These are phyloP conservation scores for Hippocampus comes DNA, from an alignment of 2,113 vertebrate species.

Conservation along the genomic window DNA sequence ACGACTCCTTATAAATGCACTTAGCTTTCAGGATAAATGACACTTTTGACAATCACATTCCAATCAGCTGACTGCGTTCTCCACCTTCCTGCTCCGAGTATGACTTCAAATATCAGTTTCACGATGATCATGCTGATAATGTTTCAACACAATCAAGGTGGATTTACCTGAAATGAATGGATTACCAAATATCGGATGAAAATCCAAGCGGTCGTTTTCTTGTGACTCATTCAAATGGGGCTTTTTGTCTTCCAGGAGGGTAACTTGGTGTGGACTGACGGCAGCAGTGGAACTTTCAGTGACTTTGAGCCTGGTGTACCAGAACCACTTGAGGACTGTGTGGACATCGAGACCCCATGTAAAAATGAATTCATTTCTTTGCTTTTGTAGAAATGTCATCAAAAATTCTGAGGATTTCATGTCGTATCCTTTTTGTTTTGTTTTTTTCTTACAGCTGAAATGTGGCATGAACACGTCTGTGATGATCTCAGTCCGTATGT, in stretches of 20 bases:
- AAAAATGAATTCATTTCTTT: not conserved
- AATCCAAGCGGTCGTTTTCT: too few relatives aligned
- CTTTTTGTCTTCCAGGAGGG: not conserved
- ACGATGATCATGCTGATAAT: too few relatives aligned
- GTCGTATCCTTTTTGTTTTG: too few relatives aligned
- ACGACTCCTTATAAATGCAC: too few relatives aligned
- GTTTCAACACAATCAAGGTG: too few relatives aligned
- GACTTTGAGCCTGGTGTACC: not conserved
- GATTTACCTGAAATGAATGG: too few relatives aligned
- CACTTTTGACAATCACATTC: too few relatives aligned
- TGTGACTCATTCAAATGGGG: not conserved
- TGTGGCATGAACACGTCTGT: not conserved
- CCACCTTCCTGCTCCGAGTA: too few relatives aligned
- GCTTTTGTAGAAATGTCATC: not conserved
- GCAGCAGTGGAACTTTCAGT: accelerated
- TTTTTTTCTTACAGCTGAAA: not conserved
- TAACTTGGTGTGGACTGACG: not conserved
- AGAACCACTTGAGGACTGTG: not conserved
- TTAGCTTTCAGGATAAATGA: too few relatives aligned
- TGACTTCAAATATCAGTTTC: too few relatives aligned
- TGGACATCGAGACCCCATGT: not conserved
- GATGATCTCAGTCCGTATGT: not conserved
- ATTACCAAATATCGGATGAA: too few relatives aligned
- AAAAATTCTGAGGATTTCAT: not conserved
- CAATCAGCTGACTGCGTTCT: too few relatives aligned